These are phyloP conservation scores for Excalfactoria chinensis DNA, from an alignment of 2,113 vertebrate species.

Conservation along the genomic window DNA sequence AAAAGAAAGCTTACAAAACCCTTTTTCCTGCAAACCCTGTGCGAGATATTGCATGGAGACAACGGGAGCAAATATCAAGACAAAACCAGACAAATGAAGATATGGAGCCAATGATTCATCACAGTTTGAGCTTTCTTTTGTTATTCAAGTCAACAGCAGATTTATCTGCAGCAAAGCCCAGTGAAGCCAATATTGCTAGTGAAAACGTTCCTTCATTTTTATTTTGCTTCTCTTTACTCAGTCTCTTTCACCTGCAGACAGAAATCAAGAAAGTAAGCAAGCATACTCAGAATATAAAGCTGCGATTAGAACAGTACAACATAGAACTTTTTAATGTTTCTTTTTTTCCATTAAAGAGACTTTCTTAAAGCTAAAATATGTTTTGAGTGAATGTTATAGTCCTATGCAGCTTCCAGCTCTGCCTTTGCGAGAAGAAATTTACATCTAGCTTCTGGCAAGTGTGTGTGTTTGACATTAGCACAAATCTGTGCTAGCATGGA, in stretches of 20 bases:
- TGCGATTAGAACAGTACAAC: not conserved
- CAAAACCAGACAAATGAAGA: not conserved
- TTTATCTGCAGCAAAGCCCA: not conserved
- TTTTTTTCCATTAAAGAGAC: not conserved
- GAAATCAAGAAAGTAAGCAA: not conserved
- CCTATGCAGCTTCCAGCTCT: not conserved
- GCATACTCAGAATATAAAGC: not conserved
- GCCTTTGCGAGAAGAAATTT: not conserved
- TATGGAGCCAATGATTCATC: not conserved
- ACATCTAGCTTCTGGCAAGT: not conserved
- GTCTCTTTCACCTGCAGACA: not conserved
- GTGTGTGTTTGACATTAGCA: not conserved
- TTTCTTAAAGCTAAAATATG: not conserved
- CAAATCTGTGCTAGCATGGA: not conserved
- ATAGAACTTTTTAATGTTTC: not conserved
- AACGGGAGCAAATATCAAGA: not conserved
- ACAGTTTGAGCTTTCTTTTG: not conserved
- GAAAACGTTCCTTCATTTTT: not conserved
- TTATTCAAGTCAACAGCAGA: fast-evolving
- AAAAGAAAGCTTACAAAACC: not conserved
- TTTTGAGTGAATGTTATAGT: not conserved
- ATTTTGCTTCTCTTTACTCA: not conserved
- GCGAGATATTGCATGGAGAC: not conserved
- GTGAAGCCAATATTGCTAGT: not conserved
- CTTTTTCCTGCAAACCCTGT: not conserved